Percentiles rank a stretch among this genome's conserved stretches.
phyloP scores from a whole-genome alignment of 2,113 vertebrate genomes.

The Todiramphus chloris region DNA sequence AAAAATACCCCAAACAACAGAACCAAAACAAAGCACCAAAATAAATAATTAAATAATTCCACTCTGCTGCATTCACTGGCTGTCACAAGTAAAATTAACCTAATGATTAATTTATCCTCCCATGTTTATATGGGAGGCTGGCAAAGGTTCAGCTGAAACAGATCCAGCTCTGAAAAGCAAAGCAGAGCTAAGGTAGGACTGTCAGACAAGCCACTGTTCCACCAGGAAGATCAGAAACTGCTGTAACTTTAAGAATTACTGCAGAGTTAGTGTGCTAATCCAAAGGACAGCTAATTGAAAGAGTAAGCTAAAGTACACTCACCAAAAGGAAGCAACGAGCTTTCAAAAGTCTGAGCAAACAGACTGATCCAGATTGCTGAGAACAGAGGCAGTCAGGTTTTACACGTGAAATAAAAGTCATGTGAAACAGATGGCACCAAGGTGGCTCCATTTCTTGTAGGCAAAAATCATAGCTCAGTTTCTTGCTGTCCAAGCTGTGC shows the following conservation, averaged over 20 bases:
- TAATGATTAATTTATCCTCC: constrained; percentile 19
- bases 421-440: not conserved
- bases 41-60: not conserved
- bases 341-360: not conserved
- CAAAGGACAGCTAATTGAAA: not conserved
- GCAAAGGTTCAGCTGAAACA: constrained; percentile 23
- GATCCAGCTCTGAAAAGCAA: not conserved
- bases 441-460: not conserved
- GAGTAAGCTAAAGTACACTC: not conserved
- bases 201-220: not conserved
- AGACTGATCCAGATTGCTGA: not conserved
- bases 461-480: not conserved
- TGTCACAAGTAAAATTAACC: constrained; percentile 22
- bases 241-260: not conserved
- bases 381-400: not conserved
- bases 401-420: not conserved
- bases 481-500: not conserved
- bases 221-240: not conserved
- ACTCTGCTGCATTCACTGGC: not conserved
- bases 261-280: not conserved
- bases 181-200: constrained; percentile 27
- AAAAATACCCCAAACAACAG: not conserved
- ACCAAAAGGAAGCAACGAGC: not conserved
- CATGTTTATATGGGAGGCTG: not conserved
- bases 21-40: not conserved